Evolutionary conservation across 1,140 invertebrate genomes (phyloP).

Genomic region (Drosophila takahashii): DNA sequence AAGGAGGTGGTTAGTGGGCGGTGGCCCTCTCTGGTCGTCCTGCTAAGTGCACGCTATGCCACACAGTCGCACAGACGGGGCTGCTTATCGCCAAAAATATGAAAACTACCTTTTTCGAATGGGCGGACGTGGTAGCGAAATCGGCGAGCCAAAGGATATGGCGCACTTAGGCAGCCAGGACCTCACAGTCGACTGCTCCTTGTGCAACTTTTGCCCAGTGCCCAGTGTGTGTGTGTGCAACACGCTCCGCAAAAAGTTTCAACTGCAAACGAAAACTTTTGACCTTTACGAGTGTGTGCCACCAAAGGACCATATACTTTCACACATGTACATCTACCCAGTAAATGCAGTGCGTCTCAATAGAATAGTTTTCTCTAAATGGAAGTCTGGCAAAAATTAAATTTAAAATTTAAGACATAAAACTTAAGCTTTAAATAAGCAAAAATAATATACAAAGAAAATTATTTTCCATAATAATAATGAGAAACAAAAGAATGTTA

Average conservation of each 20-base stretch:
- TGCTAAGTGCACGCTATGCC: conserved; percentile 62
- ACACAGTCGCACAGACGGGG: conserved; percentile 5
- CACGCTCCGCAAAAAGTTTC: conserved; percentile 76
- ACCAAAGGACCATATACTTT: conserved; percentile 23
- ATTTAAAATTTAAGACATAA: not conserved
- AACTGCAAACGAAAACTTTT: conserved; percentile 81
- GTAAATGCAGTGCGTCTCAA: not conserved
- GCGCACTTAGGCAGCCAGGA: conserved; percentile 62
- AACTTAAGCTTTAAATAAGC: too few relatives aligned
- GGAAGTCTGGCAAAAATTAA: not conserved
- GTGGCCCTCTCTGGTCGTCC: conserved; percentile 25
- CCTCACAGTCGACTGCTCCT: conserved; percentile 24
- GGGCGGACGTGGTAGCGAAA: conserved; percentile 43
- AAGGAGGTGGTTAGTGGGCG: conserved; percentile 9
- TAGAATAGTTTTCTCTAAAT: not conserved
- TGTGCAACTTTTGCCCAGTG: conserved; percentile 26
- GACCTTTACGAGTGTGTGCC: conserved; percentile 66
- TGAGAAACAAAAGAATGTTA: not conserved
- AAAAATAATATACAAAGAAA: not conserved
- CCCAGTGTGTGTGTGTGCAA: conserved; percentile 19
- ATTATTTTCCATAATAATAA: not conserved
- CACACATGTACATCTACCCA: not conserved
- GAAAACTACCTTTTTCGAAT: conserved; percentile 72
- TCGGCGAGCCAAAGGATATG: conserved; percentile 45
- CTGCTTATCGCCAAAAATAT: conserved; percentile 80